Conservation (phyloP, 2,888 invertebrate species). For the Tuta absoluta region DNA sequence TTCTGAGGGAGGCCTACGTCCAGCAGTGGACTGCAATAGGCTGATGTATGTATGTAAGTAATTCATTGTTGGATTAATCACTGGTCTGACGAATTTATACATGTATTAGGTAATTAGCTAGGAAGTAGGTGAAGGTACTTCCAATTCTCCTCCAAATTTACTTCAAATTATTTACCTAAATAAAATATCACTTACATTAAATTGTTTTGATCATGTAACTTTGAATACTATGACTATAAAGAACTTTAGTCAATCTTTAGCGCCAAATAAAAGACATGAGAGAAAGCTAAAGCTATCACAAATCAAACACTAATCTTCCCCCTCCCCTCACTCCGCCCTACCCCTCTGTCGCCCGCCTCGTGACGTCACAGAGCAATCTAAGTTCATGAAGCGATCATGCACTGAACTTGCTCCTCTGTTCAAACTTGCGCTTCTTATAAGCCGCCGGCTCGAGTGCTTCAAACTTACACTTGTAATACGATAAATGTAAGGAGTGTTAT, state of each 20-base stretch:
- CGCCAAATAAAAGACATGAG: neutral
- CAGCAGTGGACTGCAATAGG: too few species aligned
- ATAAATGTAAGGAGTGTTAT: too few species aligned
- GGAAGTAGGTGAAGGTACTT: too few species aligned
- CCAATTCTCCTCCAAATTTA: too few species aligned
- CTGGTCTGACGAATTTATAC: too few species aligned
- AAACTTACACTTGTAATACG: neutral
- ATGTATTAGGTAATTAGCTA: too few species aligned
- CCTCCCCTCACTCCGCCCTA: neutral
- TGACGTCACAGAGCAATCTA: constrained; percentile 14
- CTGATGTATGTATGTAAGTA: too few species aligned
- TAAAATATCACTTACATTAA: neutral
- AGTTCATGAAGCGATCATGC: constrained; percentile 15
- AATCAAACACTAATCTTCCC: neutral
- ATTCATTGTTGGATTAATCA: too few species aligned
- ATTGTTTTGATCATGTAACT: neutral
- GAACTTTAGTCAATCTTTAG: neutral
- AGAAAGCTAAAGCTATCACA: neutral
- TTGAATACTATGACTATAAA: neutral
- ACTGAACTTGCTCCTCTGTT: constrained; percentile 7
- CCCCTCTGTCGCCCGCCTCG: neutral
- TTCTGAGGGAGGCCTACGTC: neutral
- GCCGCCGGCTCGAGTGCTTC: neutral
- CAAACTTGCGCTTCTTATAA: constrained; percentile 12
- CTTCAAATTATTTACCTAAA: too few species aligned